Conservation (phyloP, 2,797 vertebrate species). For the Chelonia mydas region DNA sequence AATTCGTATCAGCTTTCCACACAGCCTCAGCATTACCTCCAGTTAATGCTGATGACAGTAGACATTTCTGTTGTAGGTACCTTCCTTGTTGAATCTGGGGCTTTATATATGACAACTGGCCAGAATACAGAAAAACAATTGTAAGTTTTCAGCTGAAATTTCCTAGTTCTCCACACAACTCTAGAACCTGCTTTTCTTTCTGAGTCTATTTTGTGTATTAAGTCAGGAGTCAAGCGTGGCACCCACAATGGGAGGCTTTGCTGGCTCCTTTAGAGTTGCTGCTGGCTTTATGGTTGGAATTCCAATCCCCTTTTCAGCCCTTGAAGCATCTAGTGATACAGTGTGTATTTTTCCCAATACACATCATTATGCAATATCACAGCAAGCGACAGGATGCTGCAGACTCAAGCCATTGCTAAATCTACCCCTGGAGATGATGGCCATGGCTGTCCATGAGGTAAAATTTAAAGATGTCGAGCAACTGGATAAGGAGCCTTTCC, state of each 20-base stretch:
- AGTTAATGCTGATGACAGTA: background rate
- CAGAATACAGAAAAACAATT: background rate
- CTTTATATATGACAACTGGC: background rate
- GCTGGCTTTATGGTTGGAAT: background rate
- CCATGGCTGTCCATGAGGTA: background rate
- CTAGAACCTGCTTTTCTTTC: background rate
- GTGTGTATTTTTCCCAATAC: background rate
- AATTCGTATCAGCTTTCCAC: conserved; percentile 53
- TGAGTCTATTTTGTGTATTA: background rate
- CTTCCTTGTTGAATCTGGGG: background rate
- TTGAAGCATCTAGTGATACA: fast-evolving
- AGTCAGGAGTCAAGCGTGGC: fast-evolving
- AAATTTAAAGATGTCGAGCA: fast-evolving
- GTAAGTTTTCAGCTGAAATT: fast-evolving
- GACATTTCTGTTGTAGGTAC: conserved; percentile 28
- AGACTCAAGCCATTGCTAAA: background rate
- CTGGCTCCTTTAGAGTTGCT: background rate
- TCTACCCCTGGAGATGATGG: background rate
- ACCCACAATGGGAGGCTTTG: fast-evolving
- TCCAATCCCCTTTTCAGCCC: background rate
- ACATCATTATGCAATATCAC: fast-evolving
- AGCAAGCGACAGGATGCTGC: fast-evolving
- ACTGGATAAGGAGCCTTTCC: fast-evolving
- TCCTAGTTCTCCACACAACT: background rate
- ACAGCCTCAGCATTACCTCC: background rate